These are phyloP conservation scores for Esox niger DNA, from an alignment of 2,113 vertebrate species.

Conservation along the genomic window DNA sequence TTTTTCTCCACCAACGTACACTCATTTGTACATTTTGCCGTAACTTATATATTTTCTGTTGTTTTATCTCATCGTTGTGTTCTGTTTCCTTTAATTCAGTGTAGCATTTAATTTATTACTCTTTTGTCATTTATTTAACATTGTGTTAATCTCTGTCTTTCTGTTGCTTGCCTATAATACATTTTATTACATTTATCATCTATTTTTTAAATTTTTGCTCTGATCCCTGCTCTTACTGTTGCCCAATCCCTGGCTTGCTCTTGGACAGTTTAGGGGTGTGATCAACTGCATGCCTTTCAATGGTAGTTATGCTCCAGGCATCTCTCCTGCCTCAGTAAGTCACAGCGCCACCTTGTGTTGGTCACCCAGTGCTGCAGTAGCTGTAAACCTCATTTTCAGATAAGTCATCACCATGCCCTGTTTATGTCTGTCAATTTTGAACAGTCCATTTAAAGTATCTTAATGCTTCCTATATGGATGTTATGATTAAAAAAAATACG, in stretches of 20 bases:
- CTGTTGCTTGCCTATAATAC: not conserved
- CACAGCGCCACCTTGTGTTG: conserved; percentile 52
- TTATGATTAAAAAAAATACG: too few species aligned
- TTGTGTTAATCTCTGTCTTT: not conserved
- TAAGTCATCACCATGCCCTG: not conserved
- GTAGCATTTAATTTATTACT: not conserved
- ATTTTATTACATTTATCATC: too few species aligned
- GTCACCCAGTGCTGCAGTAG: conserved; percentile 20
- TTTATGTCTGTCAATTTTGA: not conserved
- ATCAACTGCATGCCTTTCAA: conserved; percentile 62
- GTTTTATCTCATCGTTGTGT: not conserved
- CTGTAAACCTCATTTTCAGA: not conserved
- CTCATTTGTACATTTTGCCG: too few species aligned
- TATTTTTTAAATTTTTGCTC: too few species aligned
- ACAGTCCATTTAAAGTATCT: not conserved
- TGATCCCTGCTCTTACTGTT: conserved; percentile 18
- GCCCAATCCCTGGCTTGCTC: too few species aligned
- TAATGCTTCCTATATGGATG: not conserved
- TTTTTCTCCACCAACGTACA: too few species aligned
- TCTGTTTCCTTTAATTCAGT: not conserved
- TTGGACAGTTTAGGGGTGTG: conserved; percentile 50
- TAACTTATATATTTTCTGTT: not conserved
- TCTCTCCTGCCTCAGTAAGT: conserved; percentile 60
- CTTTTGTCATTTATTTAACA: not conserved
- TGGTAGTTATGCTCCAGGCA: conserved; percentile 49